Evolutionary conservation across 2,113 vertebrate species (phyloP).

Genomic region (Lonchura striata): DNA sequence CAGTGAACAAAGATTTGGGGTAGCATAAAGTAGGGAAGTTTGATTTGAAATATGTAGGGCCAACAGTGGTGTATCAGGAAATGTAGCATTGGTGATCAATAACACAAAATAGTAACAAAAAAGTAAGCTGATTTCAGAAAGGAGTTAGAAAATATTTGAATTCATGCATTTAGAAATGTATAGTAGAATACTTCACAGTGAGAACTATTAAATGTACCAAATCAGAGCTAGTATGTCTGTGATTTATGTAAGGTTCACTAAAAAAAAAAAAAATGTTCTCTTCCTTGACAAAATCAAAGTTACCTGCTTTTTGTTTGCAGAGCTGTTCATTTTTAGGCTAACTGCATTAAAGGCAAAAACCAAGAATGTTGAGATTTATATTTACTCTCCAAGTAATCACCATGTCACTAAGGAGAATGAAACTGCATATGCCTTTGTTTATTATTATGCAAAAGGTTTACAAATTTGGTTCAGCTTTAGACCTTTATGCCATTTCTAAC

Average conservation of each 20-base stretch:
- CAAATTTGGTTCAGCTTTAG: not conserved
- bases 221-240: not conserved
- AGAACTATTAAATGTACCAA: not conserved
- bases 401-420: not conserved
- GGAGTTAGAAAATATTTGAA: not conserved
- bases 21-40: not conserved
- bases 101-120: not conserved
- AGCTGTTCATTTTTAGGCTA: not conserved
- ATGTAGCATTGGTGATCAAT: not conserved
- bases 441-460: not conserved
- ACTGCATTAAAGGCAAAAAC: not conserved
- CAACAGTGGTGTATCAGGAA: fast-evolving
- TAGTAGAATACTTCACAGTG: not conserved
- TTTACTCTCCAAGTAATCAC: not conserved
- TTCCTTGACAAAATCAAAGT: not conserved
- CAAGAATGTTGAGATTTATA: not conserved
- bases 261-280: not conserved
- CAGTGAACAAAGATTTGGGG: not conserved
- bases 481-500: not conserved
- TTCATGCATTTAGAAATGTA: not conserved
- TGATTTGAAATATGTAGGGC: not conserved
- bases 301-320: not conserved
- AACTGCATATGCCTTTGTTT: not conserved
- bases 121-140: not conserved
- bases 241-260: not conserved